Conservation (phyloP, 2,797 vertebrate species). For the Scomberomorus guttatus region DNA sequence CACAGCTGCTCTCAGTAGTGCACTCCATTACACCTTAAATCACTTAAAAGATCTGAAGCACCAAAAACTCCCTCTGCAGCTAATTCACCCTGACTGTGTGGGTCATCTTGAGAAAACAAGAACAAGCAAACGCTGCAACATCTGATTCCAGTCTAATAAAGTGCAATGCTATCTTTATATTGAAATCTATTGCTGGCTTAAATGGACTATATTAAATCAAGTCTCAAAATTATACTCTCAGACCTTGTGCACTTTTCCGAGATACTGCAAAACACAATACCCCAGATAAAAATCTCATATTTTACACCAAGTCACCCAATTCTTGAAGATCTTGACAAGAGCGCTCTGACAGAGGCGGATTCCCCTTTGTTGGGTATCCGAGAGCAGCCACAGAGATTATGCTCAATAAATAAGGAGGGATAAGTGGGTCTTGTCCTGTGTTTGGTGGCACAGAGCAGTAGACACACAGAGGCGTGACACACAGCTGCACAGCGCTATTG, state of each 20-base stretch:
- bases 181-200: slow-evolving; percentile 38
- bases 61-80: slow-evolving; percentile 79
- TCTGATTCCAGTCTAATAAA: slow-evolving; percentile 66
- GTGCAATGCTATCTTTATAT: slow-evolving; percentile 39
- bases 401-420: slow-evolving; percentile 78
- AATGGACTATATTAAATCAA: slow-evolving; percentile 54
- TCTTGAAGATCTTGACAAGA: slow-evolving; percentile 48
- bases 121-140: slow-evolving; percentile 63
- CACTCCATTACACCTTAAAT: slow-evolving; percentile 87
- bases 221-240: slow-evolving; percentile 26
- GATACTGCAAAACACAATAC: slow-evolving; percentile 28
- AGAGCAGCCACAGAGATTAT: slow-evolving; percentile 75
- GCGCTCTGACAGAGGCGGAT: slow-evolving; percentile 56
- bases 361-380: slow-evolving; percentile 62
- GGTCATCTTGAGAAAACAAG: slow-evolving; percentile 71
- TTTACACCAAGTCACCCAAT: slow-evolving; percentile 42
- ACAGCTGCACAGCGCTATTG: slow-evolving; percentile 85
- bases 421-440: slow-evolving; percentile 82
- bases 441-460: slow-evolving; percentile 79
- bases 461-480: slow-evolving; percentile 82
- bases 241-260: slow-evolving; percentile 25
- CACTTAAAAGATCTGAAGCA: slow-evolving; percentile 84
- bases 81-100: slow-evolving; percentile 80
- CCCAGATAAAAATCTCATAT: slow-evolving; percentile 55
- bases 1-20: slow-evolving; percentile 83